These are phyloP conservation scores for Chaunax sp. DNA, from an alignment of 2,797 vertebrate genomes.

Conservation along the genomic window DNA sequence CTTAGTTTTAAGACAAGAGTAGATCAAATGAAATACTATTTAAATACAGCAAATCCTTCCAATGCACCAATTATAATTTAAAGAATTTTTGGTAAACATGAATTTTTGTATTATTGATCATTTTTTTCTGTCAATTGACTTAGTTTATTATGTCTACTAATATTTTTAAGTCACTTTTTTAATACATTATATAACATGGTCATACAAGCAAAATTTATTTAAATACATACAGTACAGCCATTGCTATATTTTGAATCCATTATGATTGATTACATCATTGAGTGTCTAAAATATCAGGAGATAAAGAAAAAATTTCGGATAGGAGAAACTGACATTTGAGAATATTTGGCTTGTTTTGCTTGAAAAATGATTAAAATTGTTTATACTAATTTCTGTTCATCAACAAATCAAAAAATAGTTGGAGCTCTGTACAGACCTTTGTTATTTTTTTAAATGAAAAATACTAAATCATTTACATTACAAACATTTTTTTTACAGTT, in stretches of 20 bases:
- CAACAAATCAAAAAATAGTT: background rate
- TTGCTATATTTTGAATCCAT: background rate
- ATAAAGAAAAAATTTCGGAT: background rate
- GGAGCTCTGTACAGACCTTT: background rate
- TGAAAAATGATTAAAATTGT: slow-evolving; percentile 9
- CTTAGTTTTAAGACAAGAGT: slow-evolving; percentile 50
- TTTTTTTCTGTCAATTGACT: background rate
- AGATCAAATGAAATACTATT: slow-evolving; percentile 51
- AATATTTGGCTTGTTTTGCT: background rate
- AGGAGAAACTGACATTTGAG: background rate
- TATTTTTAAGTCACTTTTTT: background rate
- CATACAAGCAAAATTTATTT: background rate
- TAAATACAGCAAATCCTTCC: slow-evolving; percentile 30
- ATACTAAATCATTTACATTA: background rate
- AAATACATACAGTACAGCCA: background rate
- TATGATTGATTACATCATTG: background rate
- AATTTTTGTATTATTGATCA: background rate
- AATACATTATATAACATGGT: background rate
- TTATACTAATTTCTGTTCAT: background rate
- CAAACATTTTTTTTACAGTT: background rate
- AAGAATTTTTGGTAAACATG: slow-evolving; percentile 3
- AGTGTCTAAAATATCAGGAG: background rate
- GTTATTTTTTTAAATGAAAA: background rate
- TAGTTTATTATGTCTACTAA: background rate
- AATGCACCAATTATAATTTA: background rate